Evolutionary conservation across 2,113 vertebrate genomes (phyloP), one percentile per base, ranked within the genome.

Genomic region (Plotosus lineatus): DNA sequence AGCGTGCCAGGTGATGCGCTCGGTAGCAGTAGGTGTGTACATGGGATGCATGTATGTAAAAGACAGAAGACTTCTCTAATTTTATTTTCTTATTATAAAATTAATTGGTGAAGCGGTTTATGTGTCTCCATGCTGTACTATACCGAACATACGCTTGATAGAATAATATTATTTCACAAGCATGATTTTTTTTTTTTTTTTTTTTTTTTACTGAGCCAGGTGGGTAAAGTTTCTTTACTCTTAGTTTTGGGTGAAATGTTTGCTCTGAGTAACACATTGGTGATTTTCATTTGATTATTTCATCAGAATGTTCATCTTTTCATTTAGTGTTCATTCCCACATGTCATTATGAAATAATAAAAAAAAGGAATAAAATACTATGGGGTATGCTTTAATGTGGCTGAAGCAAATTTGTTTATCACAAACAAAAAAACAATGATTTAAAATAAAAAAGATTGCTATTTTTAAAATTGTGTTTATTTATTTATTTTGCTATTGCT

Each of bases 1-100:
- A 85, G 76, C 50, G 46, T 78, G 85, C 60, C 84, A 87, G 88
- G 84, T 87, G 82, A 87, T 82, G 33, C 73, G 44, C 65, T 40
- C 61, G 81, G 78, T 84, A 80, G 55, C 72, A 69, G 53, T 79
- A 75, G 53, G 82, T 82, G 82, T 87, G 88, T 36, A 23, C n/a
- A 81, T 72, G 71, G 73, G 44, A 82, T 75, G 80, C 81, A 74
- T 31, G 44, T 65, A 17, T 2, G 11, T 56, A 9, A 50, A 50
- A 50, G 19, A 50, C 28, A 11, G 46, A 73, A 73, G 9, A 19
- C 53, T 15, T 19, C 74, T 58, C 48, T 26, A 51, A 75, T 40
- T 74, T 74, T 58, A 60, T 58, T 77, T 77, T 66, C 12, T 10
- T 1, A 40, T 36, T 1, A 33, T 31, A 48, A 23, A 71, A 71